A percentile compares a stretch with the other conserved stretches of the same genome.
phyloP scores from a whole-genome alignment of 1,140 invertebrate species.

The Wasmannia auropunctata region DNA sequence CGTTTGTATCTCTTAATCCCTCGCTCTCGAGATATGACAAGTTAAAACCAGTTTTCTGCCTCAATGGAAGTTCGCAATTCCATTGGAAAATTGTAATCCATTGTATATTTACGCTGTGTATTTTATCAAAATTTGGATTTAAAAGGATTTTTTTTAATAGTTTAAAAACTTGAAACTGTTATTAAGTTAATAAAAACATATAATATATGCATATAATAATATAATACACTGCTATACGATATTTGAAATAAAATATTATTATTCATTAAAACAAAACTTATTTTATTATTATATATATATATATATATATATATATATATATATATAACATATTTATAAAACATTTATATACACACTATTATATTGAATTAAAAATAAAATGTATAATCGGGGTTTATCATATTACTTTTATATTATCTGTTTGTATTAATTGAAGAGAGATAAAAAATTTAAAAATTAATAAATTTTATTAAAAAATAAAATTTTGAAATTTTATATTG shows the following conservation, averaged over 20 bases:
- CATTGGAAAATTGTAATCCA: conserved; percentile 41
- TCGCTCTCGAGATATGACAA: conserved; percentile 12
- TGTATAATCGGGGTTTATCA: not conserved
- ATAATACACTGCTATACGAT: not conserved
- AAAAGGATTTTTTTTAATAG: not conserved
- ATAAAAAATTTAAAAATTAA: not conserved
- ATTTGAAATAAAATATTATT: conserved; percentile 15
- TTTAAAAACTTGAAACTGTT: not conserved
- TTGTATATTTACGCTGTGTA: conserved; percentile 15
- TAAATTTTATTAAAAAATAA: not conserved
- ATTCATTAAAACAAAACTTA: not conserved
- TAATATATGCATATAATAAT: no score
- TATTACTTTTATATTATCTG: not conserved
- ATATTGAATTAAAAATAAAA: not conserved
- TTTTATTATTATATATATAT: not conserved
- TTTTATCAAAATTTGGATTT: conserved; percentile 11
- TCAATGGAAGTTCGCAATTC: conserved; percentile 24
- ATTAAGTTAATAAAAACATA: not conserved
- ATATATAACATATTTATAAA: not conserved
- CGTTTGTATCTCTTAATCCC: conserved; percentile 47
- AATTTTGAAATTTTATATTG: not conserved
- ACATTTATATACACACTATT: not conserved
- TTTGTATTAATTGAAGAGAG: not conserved
- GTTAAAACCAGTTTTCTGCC: conserved; percentile 43
- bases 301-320: no score